Evolutionary conservation across 2,113 vertebrate species (phyloP).

Genomic region (Phoxinus phoxinus): DNA sequence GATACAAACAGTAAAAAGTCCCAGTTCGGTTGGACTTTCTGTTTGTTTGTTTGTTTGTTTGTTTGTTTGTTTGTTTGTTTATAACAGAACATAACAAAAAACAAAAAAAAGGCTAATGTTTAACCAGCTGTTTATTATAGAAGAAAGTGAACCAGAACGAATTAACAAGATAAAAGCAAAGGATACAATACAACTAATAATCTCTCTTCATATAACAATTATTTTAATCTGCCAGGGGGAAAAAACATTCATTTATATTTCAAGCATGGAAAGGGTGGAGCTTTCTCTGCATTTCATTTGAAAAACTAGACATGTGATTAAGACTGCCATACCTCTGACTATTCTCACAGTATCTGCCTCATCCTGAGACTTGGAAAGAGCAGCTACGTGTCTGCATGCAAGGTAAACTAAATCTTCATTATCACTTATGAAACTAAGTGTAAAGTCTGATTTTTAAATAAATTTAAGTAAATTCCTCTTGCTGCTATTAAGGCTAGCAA

Average conservation of each 20-base stretch:
- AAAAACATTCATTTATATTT: slow-evolving; percentile 15
- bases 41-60: too few relatives aligned
- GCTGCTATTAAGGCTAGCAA: background rate
- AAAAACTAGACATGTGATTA: slow-evolving; percentile 32
- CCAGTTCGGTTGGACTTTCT: too few relatives aligned
- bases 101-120: background rate
- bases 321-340: slow-evolving; percentile 27
- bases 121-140: background rate
- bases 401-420: slow-evolving; percentile 23
- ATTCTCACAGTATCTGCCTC: slow-evolving; percentile 19
- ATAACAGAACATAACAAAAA: too few relatives aligned
- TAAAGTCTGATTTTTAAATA: background rate
- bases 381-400: background rate
- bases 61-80: too few relatives aligned
- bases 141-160: background rate
- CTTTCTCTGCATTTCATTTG: slow-evolving; percentile 30
- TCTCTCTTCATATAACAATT: background rate
- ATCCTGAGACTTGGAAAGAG: slow-evolving; percentile 21
- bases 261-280: slow-evolving; percentile 32
- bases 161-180: background rate
- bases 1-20: too few relatives aligned
- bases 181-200: background rate
- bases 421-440: background rate
- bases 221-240: background rate
- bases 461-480: background rate